A percentile compares a stretch with the other conserved stretches of the same genome.
Evolutionary conservation across 1,140 invertebrate species (phyloP).

Genomic region (Leptopilina boulardi): DNA sequence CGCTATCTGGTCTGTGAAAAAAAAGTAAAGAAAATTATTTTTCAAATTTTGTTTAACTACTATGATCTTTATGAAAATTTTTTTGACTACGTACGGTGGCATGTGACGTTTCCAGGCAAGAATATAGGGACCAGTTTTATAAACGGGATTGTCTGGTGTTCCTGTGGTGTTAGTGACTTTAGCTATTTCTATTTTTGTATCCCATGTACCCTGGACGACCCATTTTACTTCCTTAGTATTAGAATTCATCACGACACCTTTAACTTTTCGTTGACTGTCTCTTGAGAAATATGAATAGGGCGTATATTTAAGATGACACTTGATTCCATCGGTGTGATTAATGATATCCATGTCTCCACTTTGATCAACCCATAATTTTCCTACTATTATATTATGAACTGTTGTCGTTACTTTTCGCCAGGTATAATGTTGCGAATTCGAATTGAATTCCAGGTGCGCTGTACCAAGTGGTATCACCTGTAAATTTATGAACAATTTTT

Average conservation of each 20-base stretch:
- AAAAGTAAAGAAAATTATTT: conserved; percentile 16
- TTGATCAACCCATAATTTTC: conserved; percentile 99
- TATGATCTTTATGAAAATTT: no score
- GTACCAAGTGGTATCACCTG: conserved; percentile 93
- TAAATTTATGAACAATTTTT: conserved; percentile 6
- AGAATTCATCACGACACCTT: conserved; percentile 84
- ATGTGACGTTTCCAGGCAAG: conserved; percentile 90
- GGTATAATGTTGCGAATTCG: conserved; percentile 91
- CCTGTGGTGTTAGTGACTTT: conserved; percentile 88
- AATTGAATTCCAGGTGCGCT: conserved; percentile 86
- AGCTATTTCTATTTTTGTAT: conserved; percentile 95
- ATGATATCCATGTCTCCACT: conserved; percentile 99
- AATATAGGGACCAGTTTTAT: conserved; percentile 92
- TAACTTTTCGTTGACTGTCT: conserved; percentile 94
- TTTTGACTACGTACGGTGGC: conserved; percentile 80
- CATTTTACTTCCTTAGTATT: conserved; percentile 82
- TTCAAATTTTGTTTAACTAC: no score
- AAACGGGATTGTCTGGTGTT: conserved; percentile 87
- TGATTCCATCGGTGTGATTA: conserved; percentile 91
- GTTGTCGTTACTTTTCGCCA: conserved; percentile 99
- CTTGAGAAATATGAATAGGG: conserved; percentile 99
- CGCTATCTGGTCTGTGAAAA: conserved; percentile 79
- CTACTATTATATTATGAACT: conserved; percentile 99
- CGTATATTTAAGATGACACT: conserved; percentile 96
- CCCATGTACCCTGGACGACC: conserved; percentile 96